Percentiles rank a stretch among this genome's conserved stretches.
Evolutionary conservation across 53 echinoderm and acorn worm genomes (phyloP).

Genomic region (Paracentrotus lividus): DNA sequence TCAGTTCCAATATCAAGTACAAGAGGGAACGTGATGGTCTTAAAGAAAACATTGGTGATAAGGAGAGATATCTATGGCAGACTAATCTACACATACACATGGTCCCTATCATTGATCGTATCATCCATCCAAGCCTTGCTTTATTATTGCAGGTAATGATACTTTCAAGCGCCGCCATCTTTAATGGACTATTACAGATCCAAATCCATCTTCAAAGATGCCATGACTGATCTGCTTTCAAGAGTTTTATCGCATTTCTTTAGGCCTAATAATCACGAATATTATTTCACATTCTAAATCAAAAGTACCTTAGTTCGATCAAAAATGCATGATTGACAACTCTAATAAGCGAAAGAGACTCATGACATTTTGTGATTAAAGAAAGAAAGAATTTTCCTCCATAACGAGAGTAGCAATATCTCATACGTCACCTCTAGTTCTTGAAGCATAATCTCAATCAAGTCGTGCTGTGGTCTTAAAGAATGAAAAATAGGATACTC

Average conservation of each 20-base stretch:
- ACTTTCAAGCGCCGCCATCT: no score
- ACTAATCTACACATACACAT: not conserved
- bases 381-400: no score
- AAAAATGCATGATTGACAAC: not conserved
- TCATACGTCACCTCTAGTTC: not conserved
- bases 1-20: not conserved
- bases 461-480: not conserved
- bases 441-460: not conserved
- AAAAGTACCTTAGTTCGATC: not conserved
- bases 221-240: not conserved
- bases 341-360: not conserved
- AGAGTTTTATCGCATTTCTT: not conserved
- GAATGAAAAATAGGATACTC: not conserved
- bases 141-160: no score
- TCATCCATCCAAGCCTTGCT: no score
- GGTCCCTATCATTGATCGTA: no score
- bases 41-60: conserved; percentile 4
- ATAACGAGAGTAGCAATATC: not conserved
- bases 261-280: not conserved
- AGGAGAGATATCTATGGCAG: not conserved
- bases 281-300: not conserved
- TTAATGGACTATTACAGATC: no score
- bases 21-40: not conserved
- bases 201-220: not conserved
- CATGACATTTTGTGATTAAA: not conserved